Evolutionary conservation across 2,797 vertebrate genomes (phyloP), one percentile per base, ranked within the genome.

Genomic region (Rhadinocentrus ornatus): DNA sequence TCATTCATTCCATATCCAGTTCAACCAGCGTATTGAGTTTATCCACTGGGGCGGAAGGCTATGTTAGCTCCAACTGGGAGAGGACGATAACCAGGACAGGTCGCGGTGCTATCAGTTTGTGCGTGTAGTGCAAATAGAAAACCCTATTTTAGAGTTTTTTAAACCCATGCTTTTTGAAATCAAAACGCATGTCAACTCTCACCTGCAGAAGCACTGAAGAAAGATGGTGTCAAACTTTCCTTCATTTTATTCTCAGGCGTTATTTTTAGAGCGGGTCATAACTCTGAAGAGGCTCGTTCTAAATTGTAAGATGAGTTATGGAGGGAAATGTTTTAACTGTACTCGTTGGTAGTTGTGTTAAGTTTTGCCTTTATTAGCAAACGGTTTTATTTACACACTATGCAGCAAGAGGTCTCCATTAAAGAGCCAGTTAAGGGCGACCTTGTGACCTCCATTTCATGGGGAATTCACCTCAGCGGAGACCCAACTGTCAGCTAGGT

Each of bases 281-380:
- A 26, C 16, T 18, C 41, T 44, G 41, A 6, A 20, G 41, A 44
- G 18, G 41, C 5, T 20, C 0, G 16, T 41, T 16, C 34, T 16
- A 41, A 5, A 18, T 13, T 26, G 50, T 26, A 24, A 53, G 22
- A 13, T 31, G 60, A 31, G 39, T n/a, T n/a, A 46, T 12, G 5
- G 26, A 48, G 16, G 12, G 20, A 66, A 56, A 32, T 2, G 7
- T 9, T 44, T 46, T 41, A 44, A 46, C 26, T 41, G 6, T 24
- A 66, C 41, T 18, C 24, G 39, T 34, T 66, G 18, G 55, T 26
- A 48, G 37, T 15, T 41, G 39, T 0, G 32, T n/a, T n/a, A 52
- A 66, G 44, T 32, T 27, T 13, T 16, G 26, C 26, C 55, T 83
- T 77, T 71, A 75, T 24, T 61, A 58, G 27, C 52, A 32, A 22